Base-by-base conservation (phyloP, 2,888 invertebrate species). In the Apamea sordens region DNA sequence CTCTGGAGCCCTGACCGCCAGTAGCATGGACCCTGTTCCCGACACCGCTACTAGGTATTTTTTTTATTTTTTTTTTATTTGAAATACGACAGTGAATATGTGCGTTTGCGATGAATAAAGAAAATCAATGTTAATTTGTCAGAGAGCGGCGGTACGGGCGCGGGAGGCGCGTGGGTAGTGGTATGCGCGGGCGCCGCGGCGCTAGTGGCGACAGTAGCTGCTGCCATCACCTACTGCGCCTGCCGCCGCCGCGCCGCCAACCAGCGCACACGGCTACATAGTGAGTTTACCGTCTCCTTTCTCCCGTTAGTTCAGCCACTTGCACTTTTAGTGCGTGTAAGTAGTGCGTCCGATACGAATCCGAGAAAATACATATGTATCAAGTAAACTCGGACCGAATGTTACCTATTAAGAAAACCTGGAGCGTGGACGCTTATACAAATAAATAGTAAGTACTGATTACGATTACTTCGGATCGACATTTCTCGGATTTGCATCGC, bases 91-190 rank as follows among this genome's bases (percentile, higher is more conserved):
- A 7, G 32, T 32, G 1, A 0, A 7, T 13, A n/a, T 44, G 10
- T 36, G 10, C 36, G n/a, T 53, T 11, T 56, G n/a, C n/a, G 32
- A 44, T 13, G 0, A 44, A 53, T 71, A 36, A 72, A 36, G 0
- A 10, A 56, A 61, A 28, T 15, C 7, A 7, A 41, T 32, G 24
- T 65, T 11, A n/a, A 61, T 36, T 70, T 79, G n/a, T 84, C 94
- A 97, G 96, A 97, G 90, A 95, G 93, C 83, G 95, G 95, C n/a
- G 92, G 93, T 72, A 89, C 92, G 8, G 98, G 98, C 86, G 96
- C 98, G 92, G 98, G 98, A 91, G 97, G 98, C 93, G 98, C 98
- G 90, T 98, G 98, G 98, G 98, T 98, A 94, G 98, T 98, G 90
- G 97, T 98, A 83, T 97, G 98, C 90, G 97, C 98, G 75, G 98